A percentile compares a stretch with the other conserved stretches of the same genome.
phyloP scores from a whole-genome alignment of 2,888 invertebrate species.

The Nymphalis c-album region DNA sequence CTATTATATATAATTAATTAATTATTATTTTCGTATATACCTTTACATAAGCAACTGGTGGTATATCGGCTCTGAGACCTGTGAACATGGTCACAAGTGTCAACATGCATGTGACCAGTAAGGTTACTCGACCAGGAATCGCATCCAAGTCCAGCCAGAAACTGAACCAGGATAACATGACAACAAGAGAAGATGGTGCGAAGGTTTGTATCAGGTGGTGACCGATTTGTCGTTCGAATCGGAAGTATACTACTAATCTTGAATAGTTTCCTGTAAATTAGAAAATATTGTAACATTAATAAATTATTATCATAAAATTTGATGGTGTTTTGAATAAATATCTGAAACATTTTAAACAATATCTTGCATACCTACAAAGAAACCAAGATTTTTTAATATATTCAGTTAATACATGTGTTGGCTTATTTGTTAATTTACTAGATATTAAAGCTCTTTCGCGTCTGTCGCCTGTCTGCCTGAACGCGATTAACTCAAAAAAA shows the following conservation, averaged over 20 bases:
- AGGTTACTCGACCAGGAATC: conserved; percentile 90
- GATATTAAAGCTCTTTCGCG: too few species aligned
- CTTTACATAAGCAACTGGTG: conserved; percentile 93
- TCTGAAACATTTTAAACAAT: too few species aligned
- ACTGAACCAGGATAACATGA: conserved; percentile 93
- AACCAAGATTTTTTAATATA: too few species aligned
- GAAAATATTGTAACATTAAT: not conserved
- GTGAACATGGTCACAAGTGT: conserved; percentile 94
- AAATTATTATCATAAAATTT: not conserved
- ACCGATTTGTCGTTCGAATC: conserved; percentile 91
- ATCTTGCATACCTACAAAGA: too few species aligned
- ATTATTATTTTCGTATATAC: conserved; percentile 61
- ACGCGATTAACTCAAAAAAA: too few species aligned
- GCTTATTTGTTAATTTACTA: too few species aligned
- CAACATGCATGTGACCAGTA: conserved; percentile 91
- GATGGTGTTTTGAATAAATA: too few species aligned
- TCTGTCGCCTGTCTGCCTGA: too few species aligned
- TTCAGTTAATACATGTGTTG: too few species aligned
- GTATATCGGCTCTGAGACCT: conserved; percentile 89
- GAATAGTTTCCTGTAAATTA: conserved; percentile 86
- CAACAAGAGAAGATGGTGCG: conserved; percentile 90
- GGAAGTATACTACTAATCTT: conserved; percentile 88
- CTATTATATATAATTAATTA: too few species aligned
- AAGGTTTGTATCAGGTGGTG: conserved; percentile 93
- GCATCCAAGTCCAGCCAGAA: conserved; percentile 93